These are phyloP conservation scores for Rhipidura dahli DNA, from an alignment of 2,113 vertebrate species.

Conservation along the genomic window DNA sequence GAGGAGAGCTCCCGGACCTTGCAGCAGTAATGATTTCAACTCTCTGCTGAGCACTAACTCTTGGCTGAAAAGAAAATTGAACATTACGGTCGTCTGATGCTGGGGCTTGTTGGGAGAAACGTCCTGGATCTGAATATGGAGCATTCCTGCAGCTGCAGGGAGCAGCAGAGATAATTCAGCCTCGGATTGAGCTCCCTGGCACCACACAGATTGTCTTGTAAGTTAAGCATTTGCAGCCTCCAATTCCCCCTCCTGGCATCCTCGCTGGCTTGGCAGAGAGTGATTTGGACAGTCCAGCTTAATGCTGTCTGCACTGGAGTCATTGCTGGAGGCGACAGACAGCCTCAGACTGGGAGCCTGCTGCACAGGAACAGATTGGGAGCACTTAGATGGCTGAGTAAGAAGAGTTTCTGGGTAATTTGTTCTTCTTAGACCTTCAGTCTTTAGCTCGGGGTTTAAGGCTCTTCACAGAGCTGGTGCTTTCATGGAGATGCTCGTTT, in stretches of 20 bases:
- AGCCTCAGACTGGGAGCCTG: neutral
- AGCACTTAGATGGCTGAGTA: neutral
- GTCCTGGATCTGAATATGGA: conserved; percentile 32
- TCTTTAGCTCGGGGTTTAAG: neutral
- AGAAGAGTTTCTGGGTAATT: neutral
- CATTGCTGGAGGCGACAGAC: neutral
- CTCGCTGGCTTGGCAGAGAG: neutral
- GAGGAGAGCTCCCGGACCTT: conserved; percentile 36
- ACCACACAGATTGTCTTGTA: neutral
- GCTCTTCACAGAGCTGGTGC: neutral
- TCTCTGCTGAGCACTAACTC: conserved; percentile 70
- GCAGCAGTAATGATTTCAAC: conserved; percentile 50
- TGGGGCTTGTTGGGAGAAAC: conserved; percentile 26
- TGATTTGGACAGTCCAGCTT: neutral
- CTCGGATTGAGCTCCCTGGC: neutral
- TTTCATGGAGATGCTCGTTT: neutral
- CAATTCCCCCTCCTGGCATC: neutral
- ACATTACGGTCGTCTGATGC: conserved; percentile 14
- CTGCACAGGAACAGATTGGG: neutral
- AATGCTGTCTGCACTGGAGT: neutral
- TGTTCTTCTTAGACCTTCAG: neutral
- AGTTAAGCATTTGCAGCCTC: neutral
- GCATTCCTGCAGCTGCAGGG: neutral
- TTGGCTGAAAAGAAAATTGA: conserved; percentile 64
- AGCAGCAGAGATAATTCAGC: conserved; percentile 28